Evolutionary conservation across 2,888 invertebrate species (phyloP).

Genomic region (Callosobruchus maculatus): DNA sequence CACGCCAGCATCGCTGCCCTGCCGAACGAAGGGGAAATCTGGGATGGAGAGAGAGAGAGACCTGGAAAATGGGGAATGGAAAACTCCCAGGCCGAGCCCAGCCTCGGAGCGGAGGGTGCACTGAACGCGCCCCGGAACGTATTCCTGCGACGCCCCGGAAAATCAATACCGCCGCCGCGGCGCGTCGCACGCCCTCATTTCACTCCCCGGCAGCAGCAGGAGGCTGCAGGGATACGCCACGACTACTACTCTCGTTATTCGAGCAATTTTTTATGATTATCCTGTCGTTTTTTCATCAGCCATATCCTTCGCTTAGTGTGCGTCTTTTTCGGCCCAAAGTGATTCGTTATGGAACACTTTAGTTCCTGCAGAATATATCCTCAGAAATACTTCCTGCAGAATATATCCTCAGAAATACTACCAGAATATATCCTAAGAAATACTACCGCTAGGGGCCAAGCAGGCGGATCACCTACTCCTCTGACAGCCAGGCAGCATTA

Average conservation of each 20-base stretch:
- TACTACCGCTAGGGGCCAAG: too few relatives aligned
- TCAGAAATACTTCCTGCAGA: too few relatives aligned
- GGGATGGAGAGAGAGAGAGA: background rate
- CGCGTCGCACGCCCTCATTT: background rate
- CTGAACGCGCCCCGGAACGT: background rate
- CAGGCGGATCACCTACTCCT: too few relatives aligned
- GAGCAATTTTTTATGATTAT: background rate
- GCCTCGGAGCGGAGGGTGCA: background rate
- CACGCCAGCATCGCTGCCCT: background rate
- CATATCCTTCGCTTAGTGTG: too few relatives aligned
- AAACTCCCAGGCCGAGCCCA: background rate
- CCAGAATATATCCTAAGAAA: too few relatives aligned
- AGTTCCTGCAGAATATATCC: too few relatives aligned
- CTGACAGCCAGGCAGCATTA: too few relatives aligned
- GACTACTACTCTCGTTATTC: background rate
- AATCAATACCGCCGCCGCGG: background rate
- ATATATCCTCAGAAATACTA: too few relatives aligned
- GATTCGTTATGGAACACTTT: too few relatives aligned
- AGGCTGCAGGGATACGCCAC: background rate
- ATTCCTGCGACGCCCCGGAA: background rate
- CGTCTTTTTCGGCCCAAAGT: too few relatives aligned
- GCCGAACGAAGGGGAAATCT: background rate
- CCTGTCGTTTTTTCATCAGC: too few relatives aligned
- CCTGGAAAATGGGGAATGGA: too few relatives aligned
- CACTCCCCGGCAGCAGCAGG: background rate